Conservation (phyloP, 1,140 invertebrate species). For the Drosophila micromelanica region DNA sequence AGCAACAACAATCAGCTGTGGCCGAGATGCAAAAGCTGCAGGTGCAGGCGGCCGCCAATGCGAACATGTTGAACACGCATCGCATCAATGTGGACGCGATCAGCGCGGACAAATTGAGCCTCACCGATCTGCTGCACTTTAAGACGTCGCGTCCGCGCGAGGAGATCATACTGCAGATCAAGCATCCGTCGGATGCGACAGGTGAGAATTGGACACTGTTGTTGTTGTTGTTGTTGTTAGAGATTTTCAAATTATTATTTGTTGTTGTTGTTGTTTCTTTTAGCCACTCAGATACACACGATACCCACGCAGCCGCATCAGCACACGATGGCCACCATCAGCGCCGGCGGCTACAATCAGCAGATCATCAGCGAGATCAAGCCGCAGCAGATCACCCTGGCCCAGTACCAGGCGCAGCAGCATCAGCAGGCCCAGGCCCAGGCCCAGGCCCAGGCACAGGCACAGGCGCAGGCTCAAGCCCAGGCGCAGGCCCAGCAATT, state of each 20-base stretch:
- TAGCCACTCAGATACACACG: slow-evolving; percentile 74
- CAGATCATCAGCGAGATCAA: slow-evolving; percentile 83
- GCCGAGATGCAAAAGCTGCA: slow-evolving; percentile 73
- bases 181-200: slow-evolving; percentile 72
- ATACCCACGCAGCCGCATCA: slow-evolving; percentile 78
- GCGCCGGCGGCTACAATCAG: slow-evolving; percentile 77
- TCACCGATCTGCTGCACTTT: slow-evolving; percentile 79
- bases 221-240: no score
- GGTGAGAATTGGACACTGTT: slow-evolving; percentile 32
- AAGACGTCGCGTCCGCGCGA: slow-evolving; percentile 74
- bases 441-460: slow-evolving; percentile 52
- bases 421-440: slow-evolving; percentile 68
- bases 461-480: slow-evolving; percentile 62
- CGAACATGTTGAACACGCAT: slow-evolving; percentile 63
- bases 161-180: slow-evolving; percentile 82
- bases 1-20: slow-evolving; percentile 46
- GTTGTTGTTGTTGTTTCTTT: no score
- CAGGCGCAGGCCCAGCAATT: slow-evolving; percentile 43
- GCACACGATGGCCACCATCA: slow-evolving; percentile 81
- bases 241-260: no score
- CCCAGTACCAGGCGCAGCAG: slow-evolving; percentile 81
- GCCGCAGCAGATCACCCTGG: slow-evolving; percentile 80
- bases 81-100: slow-evolving; percentile 77
- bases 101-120: slow-evolving; percentile 75
- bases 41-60: slow-evolving; percentile 60